A percentile compares a stretch with the other conserved stretches of the same genome.
Evolutionary conservation across 2,113 vertebrate species (phyloP).

Genomic region (Bos indicus): DNA sequence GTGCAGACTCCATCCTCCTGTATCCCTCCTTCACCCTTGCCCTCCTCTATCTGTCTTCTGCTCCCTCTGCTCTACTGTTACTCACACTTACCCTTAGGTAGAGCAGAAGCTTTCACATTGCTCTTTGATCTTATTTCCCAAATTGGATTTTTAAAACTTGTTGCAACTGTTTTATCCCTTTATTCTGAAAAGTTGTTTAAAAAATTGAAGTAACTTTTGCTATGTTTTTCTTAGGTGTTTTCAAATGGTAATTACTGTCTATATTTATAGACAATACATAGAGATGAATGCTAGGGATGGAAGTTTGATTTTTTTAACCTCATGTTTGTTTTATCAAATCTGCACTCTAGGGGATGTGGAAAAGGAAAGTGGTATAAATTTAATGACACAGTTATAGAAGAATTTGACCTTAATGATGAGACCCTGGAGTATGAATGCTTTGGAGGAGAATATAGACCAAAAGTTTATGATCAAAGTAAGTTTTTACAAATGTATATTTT

Average conservation of each 20-base stretch:
- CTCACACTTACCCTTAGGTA: neutral
- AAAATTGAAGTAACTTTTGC: neutral
- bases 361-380: constrained; percentile 99
- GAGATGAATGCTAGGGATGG: neutral
- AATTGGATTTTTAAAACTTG: neutral
- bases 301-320: constrained; percentile 13
- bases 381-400: constrained; percentile 97
- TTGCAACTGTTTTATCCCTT: neutral
- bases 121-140: neutral
- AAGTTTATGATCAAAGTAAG: constrained; percentile 99
- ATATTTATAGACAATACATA: neutral
- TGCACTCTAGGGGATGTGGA: constrained; percentile 84
- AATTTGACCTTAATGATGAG: constrained; percentile 97
- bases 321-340: constrained; percentile 47
- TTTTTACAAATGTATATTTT: constrained; percentile 47
- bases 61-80: too few species aligned
- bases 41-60: neutral
- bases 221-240: neutral
- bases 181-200: constrained; percentile 1
- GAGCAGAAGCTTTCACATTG: neutral
- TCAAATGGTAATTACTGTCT: neutral
- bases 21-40: neutral
- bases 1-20: accelerated
- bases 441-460: constrained; percentile 97
- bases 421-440: constrained; percentile 98